Conservation (phyloP, 2,888 invertebrate genomes). For the Desoria tigrina region DNA sequence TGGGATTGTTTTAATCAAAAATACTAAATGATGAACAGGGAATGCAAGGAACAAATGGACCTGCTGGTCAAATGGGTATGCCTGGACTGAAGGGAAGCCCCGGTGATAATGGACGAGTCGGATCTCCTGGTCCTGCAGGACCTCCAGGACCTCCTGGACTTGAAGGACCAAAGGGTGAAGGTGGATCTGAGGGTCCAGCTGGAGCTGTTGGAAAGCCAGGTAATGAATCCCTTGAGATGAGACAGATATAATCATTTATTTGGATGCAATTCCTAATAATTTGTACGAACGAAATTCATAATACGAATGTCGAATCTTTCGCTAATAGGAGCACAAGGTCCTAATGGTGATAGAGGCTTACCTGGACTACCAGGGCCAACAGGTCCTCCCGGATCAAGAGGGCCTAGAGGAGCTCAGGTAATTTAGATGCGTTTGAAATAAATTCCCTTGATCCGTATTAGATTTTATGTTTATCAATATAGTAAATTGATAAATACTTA, state of each 20-base stretch:
- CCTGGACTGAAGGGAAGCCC: constrained; percentile 70
- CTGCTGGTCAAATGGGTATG: constrained; percentile 69
- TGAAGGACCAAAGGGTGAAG: constrained; percentile 74
- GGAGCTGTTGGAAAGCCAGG: constrained; percentile 73
- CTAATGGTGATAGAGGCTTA: constrained; percentile 66
- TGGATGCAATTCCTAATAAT: constrained; percentile 2
- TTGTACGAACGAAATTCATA: no score
- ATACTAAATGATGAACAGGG: constrained; percentile 61
- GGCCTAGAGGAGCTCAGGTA: constrained; percentile 67
- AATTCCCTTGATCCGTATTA: constrained; percentile 12
- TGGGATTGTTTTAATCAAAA: not conserved
- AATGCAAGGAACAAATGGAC: constrained; percentile 69
- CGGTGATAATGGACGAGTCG: constrained; percentile 71
- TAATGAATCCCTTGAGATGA: no score
- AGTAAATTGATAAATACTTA: constrained; percentile 7
- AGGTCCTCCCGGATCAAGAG: constrained; percentile 68
- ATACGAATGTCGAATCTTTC: not conserved
- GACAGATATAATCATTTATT: not conserved
- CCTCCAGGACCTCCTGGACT: constrained; percentile 70
- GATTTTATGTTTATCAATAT: not conserved
- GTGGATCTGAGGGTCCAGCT: constrained; percentile 67
- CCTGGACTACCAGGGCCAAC: constrained; percentile 66
- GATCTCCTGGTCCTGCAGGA: constrained; percentile 67
- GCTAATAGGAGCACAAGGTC: constrained; percentile 64
- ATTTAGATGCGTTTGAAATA: constrained; percentile 43